Base-by-base conservation (phyloP, 2,797 vertebrate genomes). In the Enoplosus armatus region DNA sequence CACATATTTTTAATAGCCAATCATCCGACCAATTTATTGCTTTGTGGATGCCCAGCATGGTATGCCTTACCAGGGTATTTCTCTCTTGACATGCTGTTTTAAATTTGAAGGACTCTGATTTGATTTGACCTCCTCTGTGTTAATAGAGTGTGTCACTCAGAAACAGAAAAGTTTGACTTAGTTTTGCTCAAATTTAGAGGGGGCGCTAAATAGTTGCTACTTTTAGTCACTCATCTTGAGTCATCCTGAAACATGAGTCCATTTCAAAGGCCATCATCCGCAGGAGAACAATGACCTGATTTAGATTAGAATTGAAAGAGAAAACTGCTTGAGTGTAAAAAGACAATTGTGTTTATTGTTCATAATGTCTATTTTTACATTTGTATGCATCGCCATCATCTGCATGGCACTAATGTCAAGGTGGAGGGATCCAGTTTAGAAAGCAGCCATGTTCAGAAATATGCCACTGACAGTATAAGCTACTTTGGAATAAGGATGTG, bases 1-100 rank as follows among this genome's bases (percentile, higher is more conserved):
- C 68, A 72, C 72, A 67, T 83, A 63, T 68, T 87, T 86, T 84
- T 90, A 83, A 91, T 89, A 83, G 80, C 79, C 80, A 90, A 89
- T 93, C 81, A 89, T 89, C 54, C 6, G 48, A 59, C 69, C 85
- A 91, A 86, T 87, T 87, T 86, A 56, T 83, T 85, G 53, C 85
- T 88, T 82, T 81, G 72, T 83, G 81, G 82, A 60, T 62, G 73
- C 87, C 58, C 86, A 89, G 89, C 84, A 29, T 87, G 89, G 55
- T 43, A 10, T 68, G 58, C 10, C 56, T 72, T 73, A 41, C 69
- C 75, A 76, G 56, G 14, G 50, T 72, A 79, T 85, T 85, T 84
- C 82, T 33, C 54, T 67, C 63, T 75, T 85, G 80, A 89, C 82
- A 59, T 67, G 78, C 51, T 82, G 51, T 76, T 87, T 88, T 89